These are phyloP conservation scores for Anguilla megastoma DNA, from an alignment of 2,797 vertebrate genomes.

Conservation along the genomic window DNA sequence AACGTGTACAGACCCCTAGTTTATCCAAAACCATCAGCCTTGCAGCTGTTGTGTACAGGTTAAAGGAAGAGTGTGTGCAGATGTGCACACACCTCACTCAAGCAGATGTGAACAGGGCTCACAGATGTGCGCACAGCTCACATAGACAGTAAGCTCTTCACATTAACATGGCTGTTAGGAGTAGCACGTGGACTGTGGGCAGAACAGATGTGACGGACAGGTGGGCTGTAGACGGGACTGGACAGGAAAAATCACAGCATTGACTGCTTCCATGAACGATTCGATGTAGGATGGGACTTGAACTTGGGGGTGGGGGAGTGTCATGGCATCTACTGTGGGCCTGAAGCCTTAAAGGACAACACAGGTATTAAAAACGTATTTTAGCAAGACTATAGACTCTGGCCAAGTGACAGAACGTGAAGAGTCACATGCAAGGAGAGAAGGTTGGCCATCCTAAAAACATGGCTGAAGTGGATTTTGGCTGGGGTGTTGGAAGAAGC, in stretches of 20 bases:
- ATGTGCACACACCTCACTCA: not conserved
- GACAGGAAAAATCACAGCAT: not conserved
- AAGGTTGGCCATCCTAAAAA: not conserved
- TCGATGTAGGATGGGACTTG: not conserved
- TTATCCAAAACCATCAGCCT: not conserved
- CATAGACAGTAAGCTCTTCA: not conserved
- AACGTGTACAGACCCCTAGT: not conserved
- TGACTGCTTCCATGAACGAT: not conserved
- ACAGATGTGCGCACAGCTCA: not conserved
- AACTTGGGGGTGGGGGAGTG: not conserved
- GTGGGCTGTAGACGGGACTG: not conserved
- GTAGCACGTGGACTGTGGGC: not conserved
- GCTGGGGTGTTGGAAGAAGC: not conserved
- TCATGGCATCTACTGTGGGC: not conserved
- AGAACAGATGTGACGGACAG: not conserved
- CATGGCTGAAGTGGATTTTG: not conserved
- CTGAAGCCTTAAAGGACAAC: not conserved
- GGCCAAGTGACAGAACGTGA: not conserved
- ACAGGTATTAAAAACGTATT: not conserved
- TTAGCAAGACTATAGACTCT: not conserved
- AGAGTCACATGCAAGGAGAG: not conserved
- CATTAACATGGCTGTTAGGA: not conserved
- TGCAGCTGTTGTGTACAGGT: constrained; percentile 18
- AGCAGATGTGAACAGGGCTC: not conserved
- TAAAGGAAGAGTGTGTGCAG: not conserved